Percentiles rank a stretch among this genome's conserved stretches.
Evolutionary conservation across 2,888 invertebrate genomes (phyloP).

Genomic region (Phanerotoma sp.): DNA sequence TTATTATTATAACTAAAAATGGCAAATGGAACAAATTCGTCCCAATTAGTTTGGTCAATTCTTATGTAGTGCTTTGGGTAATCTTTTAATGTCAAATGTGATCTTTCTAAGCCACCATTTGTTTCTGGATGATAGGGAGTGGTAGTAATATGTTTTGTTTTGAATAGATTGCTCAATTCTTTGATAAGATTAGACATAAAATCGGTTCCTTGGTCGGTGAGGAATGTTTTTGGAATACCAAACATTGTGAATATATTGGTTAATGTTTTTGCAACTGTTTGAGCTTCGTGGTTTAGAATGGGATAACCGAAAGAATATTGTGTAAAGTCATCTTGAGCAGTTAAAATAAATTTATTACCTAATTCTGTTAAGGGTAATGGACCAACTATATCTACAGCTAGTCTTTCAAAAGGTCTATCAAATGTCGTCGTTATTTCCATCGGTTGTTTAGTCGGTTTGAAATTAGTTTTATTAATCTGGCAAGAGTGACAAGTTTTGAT

Average conservation of each 20-base stretch:
- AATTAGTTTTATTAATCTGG: constrained; percentile 28
- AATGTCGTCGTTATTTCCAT: constrained; percentile 27
- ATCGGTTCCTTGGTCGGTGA: constrained; percentile 32
- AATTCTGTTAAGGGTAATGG: constrained; percentile 23
- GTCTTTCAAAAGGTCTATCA: constrained; percentile 24
- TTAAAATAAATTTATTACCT: constrained; percentile 31
- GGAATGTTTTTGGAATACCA: constrained; percentile 30
- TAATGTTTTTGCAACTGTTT: constrained; percentile 25
- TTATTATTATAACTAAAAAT: constrained; percentile 33
- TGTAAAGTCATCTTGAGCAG: constrained; percentile 23
- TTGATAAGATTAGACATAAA: constrained; percentile 30
- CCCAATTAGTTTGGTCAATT: constrained; percentile 33
- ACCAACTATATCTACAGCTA: constrained; percentile 34
- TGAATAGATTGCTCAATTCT: constrained; percentile 24
- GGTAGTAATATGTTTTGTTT: constrained; percentile 26
- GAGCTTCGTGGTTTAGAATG: constrained; percentile 24
- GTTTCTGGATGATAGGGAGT: constrained; percentile 35
- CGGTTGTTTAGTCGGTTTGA: constrained; percentile 21
- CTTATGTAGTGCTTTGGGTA: constrained; percentile 32
- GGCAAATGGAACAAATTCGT: constrained; percentile 32
- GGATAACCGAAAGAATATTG: constrained; percentile 22
- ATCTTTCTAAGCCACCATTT: constrained; percentile 27
- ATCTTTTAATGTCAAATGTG: constrained; percentile 30
- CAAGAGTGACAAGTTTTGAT: constrained; percentile 32
- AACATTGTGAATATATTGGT: constrained; percentile 25